phyloP scores from a whole-genome alignment of 2,113 vertebrate genomes.

The Canis aureus region DNA sequence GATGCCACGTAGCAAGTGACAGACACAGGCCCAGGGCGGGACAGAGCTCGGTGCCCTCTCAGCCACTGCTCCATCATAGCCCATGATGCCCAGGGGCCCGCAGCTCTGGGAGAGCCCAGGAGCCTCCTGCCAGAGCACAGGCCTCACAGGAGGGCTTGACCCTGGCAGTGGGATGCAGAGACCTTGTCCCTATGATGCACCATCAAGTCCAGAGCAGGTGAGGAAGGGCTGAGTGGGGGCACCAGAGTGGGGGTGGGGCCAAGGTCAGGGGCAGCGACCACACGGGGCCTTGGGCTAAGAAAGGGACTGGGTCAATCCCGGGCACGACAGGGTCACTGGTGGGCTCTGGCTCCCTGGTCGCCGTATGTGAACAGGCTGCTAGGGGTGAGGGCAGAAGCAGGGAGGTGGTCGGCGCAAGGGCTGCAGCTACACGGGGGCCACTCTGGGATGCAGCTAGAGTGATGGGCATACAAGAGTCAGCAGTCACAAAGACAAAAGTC shows the following conservation, averaged over 20 bases:
- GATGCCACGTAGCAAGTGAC: neutral
- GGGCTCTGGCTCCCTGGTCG: neutral
- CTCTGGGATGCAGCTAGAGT: neutral
- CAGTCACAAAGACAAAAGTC: fast-evolving
- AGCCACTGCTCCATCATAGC: fast-evolving
- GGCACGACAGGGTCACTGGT: neutral
- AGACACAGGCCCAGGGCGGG: fast-evolving
- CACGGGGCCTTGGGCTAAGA: fast-evolving
- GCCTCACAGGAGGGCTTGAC: neutral
- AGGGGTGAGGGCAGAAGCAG: neutral
- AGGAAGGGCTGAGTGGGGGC: too few relatives aligned
- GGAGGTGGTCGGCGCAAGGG: neutral
- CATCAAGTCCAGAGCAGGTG: neutral
- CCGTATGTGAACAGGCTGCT: neutral
- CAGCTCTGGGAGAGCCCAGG: neutral
- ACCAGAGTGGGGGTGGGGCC: neutral
- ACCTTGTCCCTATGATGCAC: too few relatives aligned
- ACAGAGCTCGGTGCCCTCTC: too few relatives aligned
- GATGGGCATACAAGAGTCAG: neutral
- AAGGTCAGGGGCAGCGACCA: neutral
- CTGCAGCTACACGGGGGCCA: neutral
- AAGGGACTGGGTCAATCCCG: neutral
- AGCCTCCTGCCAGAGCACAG: neutral
- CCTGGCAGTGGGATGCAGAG: too few relatives aligned
- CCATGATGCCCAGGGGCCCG: neutral